Evolutionary conservation across 2,797 vertebrate species (phyloP).

Genomic region (Myripristis murdjan): DNA sequence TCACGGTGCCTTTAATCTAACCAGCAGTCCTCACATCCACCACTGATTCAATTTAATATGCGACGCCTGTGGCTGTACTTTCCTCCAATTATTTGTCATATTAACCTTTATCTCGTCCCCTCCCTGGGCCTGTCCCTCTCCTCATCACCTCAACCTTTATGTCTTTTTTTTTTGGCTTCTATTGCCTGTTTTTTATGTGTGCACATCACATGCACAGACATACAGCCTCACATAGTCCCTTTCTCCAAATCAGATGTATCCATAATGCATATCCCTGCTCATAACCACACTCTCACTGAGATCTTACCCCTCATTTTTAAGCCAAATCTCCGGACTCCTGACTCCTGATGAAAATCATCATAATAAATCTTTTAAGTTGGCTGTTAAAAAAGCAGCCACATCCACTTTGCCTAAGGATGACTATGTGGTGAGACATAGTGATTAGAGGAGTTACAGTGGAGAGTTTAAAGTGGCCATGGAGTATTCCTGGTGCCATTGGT

Average conservation of each 20-base stretch:
- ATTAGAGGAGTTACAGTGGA: conserved; percentile 43
- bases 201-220: conserved; percentile 16
- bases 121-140: conserved; percentile 20
- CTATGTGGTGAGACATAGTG: conserved; percentile 14
- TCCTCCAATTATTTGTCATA: conserved; percentile 69
- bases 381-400: conserved; percentile 33
- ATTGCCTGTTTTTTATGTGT: conserved; percentile 19
- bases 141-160: conserved; percentile 27
- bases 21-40: conserved; percentile 29
- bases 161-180: conserved; percentile 17
- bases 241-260: conserved; percentile 27
- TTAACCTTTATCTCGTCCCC: conserved; percentile 59
- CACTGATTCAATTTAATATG: conserved; percentile 57
- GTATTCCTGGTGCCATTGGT: conserved; percentile 12
- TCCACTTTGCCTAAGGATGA: conserved; percentile 28
- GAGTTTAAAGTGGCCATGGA: conserved; percentile 30
- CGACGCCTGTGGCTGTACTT: conserved; percentile 33
- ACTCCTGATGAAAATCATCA: conserved; percentile 60
- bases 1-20: conserved; percentile 60
- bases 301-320: conserved; percentile 52
- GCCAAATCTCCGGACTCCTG: conserved; percentile 27
- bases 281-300: conserved; percentile 42
- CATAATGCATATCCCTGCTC: conserved; percentile 42
- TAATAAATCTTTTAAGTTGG: conserved; percentile 60
- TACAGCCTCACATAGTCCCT: conserved; percentile 13